A percentile compares a stretch with the other conserved stretches of the same genome.
Evolutionary conservation across 2,888 invertebrate species (phyloP).

Genomic region (Xiphydria camelus): DNA sequence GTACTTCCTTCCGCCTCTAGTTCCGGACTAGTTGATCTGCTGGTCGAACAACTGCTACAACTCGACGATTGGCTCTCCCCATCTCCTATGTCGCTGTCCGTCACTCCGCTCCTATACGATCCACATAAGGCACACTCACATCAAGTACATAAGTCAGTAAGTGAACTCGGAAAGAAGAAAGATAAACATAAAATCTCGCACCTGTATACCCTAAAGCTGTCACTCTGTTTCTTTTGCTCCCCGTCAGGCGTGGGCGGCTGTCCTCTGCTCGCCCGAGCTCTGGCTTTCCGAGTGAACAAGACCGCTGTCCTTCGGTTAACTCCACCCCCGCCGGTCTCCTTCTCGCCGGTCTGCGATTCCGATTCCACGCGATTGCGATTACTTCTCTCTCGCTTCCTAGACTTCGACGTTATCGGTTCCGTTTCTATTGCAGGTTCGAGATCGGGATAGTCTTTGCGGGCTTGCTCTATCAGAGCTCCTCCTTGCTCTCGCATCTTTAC

Average conservation of each 20-base stretch:
- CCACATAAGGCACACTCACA: too few species aligned
- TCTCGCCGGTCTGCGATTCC: conserved; percentile 42
- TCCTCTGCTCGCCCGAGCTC: conserved; percentile 59
- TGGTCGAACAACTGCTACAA: conserved; percentile 54
- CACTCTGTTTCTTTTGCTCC: conserved; percentile 49
- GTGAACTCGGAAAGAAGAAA: too few species aligned
- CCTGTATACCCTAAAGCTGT: conserved; percentile 54
- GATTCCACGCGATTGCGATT: conserved; percentile 43
- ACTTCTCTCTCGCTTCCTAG: conserved; percentile 48
- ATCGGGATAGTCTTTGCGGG: conserved; percentile 69
- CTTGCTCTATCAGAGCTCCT: conserved; percentile 75
- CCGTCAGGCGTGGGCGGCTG: conserved; percentile 33
- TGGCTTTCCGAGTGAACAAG: conserved; percentile 74
- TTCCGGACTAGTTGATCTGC: conserved; percentile 50
- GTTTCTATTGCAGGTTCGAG: conserved; percentile 30
- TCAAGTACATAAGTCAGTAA: too few species aligned
- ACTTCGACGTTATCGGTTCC: conserved; percentile 28
- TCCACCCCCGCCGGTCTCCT: conserved; percentile 56
- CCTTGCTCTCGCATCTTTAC: conserved; percentile 90
- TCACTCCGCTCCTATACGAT: conserved; percentile 47
- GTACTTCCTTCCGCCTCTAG: conserved; percentile 31
- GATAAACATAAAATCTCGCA: conserved; percentile 18
- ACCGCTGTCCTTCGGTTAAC: conserved; percentile 77
- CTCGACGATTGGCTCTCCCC: conserved; percentile 54
- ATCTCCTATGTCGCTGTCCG: conserved; percentile 53